A percentile compares a stretch with the other conserved stretches of the same genome.
Evolutionary conservation across 2,797 vertebrate genomes (phyloP).

Genomic region (Sus cebifrons): DNA sequence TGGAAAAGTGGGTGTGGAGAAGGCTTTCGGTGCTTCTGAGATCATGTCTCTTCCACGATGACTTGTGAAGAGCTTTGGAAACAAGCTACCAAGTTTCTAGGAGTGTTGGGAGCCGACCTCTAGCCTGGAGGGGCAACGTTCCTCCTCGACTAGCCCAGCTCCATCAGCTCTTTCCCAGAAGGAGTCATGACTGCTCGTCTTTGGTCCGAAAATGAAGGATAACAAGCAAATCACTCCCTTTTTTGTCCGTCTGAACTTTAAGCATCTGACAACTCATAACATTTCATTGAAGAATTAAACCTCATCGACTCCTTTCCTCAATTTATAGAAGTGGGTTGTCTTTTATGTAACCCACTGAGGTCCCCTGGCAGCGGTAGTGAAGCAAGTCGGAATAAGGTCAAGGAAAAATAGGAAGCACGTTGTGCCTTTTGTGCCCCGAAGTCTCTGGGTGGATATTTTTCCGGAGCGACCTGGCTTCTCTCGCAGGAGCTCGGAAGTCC

Average conservation of each 20-base stretch:
- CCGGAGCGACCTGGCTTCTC: neutral
- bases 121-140: neutral
- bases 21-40: conserved; percentile 72
- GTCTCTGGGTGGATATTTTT: neutral
- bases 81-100: conserved; percentile 46
- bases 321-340: neutral
- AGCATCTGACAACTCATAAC: neutral
- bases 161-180: neutral
- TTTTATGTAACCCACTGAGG: neutral
- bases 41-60: conserved; percentile 77
- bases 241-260: neutral
- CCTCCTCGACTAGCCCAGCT: neutral
- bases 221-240: neutral
- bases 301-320: neutral
- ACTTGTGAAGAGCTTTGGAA: conserved; percentile 75
- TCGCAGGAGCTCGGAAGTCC: neutral
- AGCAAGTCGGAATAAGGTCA: neutral
- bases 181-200: neutral
- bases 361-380: fast-evolving
- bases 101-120: neutral
- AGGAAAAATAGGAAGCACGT: neutral
- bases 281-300: neutral
- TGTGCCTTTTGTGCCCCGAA: fast-evolving
- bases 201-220: neutral
- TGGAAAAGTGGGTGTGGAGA: conserved; percentile 63